These are phyloP conservation scores for Eurytoma adleriae DNA, from an alignment of 2,888 invertebrate species.

Conservation along the genomic window DNA sequence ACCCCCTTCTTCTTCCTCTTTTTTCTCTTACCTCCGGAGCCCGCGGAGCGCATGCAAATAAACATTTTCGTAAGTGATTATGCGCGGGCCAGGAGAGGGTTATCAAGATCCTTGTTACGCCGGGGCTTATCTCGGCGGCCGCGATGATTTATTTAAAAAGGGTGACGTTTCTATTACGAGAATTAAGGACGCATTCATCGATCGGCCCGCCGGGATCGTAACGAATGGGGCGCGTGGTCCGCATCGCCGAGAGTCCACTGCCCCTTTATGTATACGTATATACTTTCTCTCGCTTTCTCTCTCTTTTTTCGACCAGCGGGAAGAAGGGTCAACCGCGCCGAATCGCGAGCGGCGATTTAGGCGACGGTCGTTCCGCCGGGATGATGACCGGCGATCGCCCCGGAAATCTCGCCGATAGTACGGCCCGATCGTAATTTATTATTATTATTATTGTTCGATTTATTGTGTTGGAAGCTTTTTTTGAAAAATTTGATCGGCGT, in stretches of 20 bases:
- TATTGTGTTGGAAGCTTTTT: too few relatives aligned
- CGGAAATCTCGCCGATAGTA: too few relatives aligned
- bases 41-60: slow-evolving; percentile 46
- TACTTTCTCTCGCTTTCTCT: background rate
- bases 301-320: background rate
- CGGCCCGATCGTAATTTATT: background rate
- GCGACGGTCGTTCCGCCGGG: too few relatives aligned
- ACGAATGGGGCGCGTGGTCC: background rate
- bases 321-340: too few relatives aligned
- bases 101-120: slow-evolving; percentile 51
- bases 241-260: too few relatives aligned
- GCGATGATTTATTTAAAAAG: slow-evolving; percentile 48
- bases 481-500: too few relatives aligned
- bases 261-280: too few relatives aligned
- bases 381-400: too few relatives aligned
- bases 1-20: background rate
- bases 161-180: slow-evolving; percentile 46
- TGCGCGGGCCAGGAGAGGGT: background rate
- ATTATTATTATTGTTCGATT: background rate
- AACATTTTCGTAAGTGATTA: slow-evolving; percentile 50
- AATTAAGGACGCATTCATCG: slow-evolving; percentile 39
- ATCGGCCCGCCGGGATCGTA: background rate
- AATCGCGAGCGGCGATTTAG: too few relatives aligned
- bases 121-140: slow-evolving; percentile 29
- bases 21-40: background rate